Percentiles rank a stretch among this genome's conserved stretches.
These are phyloP conservation scores for Drosophila ezoana DNA, from an alignment of 2,888 invertebrate genomes.

Conservation along the genomic window DNA sequence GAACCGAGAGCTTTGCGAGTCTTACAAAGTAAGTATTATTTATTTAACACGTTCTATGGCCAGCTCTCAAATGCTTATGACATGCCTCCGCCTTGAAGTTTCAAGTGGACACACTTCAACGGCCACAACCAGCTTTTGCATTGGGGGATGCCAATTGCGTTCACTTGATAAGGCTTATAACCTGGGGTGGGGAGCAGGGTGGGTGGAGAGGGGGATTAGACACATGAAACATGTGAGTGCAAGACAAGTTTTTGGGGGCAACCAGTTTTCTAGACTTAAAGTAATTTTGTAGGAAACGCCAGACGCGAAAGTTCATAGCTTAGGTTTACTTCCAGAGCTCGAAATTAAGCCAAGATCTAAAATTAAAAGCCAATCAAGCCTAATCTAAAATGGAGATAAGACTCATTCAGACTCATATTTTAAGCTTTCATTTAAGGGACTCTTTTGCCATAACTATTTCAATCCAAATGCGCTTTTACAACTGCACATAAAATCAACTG, in stretches of 20 bases:
- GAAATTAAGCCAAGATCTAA: too few species aligned
- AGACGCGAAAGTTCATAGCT: too few species aligned
- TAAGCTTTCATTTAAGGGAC: too few species aligned
- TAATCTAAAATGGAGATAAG: too few species aligned
- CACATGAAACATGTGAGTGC: constrained; percentile 17
- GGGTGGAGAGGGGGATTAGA: too few species aligned
- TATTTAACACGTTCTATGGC: constrained; percentile 42
- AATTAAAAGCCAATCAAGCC: too few species aligned
- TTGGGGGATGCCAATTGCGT: constrained; percentile 31
- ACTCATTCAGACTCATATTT: too few species aligned
- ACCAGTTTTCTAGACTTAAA: constrained; percentile 7
- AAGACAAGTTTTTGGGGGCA: neutral
- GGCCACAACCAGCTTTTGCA: constrained; percentile 3
- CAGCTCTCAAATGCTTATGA: constrained; percentile 36
- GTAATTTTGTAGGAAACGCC: too few species aligned
- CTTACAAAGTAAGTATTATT: constrained; percentile 24
- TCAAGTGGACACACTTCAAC: constrained; percentile 40
- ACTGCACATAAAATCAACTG: constrained; percentile 9
- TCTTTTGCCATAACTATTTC: too few species aligned
- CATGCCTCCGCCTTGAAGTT: constrained; percentile 36
- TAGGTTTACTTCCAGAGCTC: too few species aligned
- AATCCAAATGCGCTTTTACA: neutral
- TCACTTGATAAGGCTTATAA: constrained; percentile 28
- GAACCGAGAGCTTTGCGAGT: constrained; percentile 28
- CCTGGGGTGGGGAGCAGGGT: too few species aligned